phyloP scores from a whole-genome alignment of 2,113 vertebrate species.

The Microtus oregoni region DNA sequence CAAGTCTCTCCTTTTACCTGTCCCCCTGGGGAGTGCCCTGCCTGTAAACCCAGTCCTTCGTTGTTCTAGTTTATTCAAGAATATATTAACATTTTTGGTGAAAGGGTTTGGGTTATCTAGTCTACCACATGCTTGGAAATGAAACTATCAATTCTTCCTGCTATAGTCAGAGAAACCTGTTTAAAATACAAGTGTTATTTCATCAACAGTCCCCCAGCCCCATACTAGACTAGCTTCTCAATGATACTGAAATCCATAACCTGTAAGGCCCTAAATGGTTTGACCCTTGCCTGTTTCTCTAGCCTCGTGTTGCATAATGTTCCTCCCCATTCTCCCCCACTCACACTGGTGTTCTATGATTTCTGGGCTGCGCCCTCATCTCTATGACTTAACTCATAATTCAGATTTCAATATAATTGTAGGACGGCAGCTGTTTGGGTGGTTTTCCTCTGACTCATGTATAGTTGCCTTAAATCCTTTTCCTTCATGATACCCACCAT shows the following conservation, averaged over 20 bases:
- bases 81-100: conserved; percentile 34
- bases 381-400: background rate
- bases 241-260: conserved; percentile 9
- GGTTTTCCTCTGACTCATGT: conserved; percentile 2
- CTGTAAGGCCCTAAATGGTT: background rate
- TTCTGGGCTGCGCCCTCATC: background rate
- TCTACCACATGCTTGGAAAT: conserved; percentile 29
- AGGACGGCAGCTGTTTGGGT: background rate
- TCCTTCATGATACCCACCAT: background rate
- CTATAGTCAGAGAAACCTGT: conserved; percentile 29
- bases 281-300: background rate
- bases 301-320: background rate
- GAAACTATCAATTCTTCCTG: conserved; percentile 3
- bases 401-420: background rate
- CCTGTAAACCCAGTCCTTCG: background rate
- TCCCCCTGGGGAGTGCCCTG: background rate
- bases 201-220: background rate
- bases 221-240: conserved; percentile 19
- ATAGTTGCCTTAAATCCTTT: background rate
- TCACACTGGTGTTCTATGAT: background rate
- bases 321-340: conserved; percentile 18
- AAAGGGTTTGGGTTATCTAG: conserved; percentile 17
- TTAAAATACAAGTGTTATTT: conserved; percentile 29
- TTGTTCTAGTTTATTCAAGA: conserved; percentile 34
- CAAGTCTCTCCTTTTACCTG: conserved; percentile 13